Conservation (phyloP, 2,797 vertebrate species). For the Rhinoraja longicauda region DNA sequence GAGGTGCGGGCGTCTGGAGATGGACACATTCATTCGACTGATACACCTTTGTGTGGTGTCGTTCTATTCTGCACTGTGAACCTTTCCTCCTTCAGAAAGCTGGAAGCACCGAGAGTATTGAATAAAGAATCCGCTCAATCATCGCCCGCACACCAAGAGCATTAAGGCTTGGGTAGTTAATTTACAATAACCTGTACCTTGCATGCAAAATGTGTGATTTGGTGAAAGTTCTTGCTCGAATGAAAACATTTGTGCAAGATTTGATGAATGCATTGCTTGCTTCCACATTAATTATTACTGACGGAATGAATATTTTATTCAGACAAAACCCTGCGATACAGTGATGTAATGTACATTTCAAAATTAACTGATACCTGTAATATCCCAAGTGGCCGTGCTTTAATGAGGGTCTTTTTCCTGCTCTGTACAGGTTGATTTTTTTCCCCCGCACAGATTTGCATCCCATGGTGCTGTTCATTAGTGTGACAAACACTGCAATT, state of each 20-base stretch:
- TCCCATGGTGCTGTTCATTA: conserved; percentile 27
- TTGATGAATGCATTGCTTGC: not conserved
- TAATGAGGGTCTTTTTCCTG: not conserved
- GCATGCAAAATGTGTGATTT: not conserved
- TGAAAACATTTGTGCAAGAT: not conserved
- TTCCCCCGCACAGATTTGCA: conserved; percentile 9
- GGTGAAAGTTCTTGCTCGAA: not conserved
- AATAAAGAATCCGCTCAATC: not conserved
- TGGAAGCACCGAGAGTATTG: not conserved
- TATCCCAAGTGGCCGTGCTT: conserved; percentile 11
- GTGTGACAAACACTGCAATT: conserved; percentile 25
- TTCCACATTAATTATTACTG: conserved; percentile 6
- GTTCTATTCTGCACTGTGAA: not conserved
- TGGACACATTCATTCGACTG: not conserved
- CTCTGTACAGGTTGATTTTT: conserved; percentile 35
- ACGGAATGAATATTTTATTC: not conserved
- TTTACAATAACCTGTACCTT: not conserved
- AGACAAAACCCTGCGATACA: not conserved
- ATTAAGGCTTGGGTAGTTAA: not conserved
- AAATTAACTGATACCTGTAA: conserved; percentile 5
- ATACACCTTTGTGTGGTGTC: not conserved
- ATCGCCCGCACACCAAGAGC: not conserved
- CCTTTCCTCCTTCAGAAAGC: not conserved
- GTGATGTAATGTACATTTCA: not conserved
- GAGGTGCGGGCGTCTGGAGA: too few relatives aligned